phyloP scores from a whole-genome alignment of 1,140 invertebrate species.

The Stratiolaelaps scimitus region DNA sequence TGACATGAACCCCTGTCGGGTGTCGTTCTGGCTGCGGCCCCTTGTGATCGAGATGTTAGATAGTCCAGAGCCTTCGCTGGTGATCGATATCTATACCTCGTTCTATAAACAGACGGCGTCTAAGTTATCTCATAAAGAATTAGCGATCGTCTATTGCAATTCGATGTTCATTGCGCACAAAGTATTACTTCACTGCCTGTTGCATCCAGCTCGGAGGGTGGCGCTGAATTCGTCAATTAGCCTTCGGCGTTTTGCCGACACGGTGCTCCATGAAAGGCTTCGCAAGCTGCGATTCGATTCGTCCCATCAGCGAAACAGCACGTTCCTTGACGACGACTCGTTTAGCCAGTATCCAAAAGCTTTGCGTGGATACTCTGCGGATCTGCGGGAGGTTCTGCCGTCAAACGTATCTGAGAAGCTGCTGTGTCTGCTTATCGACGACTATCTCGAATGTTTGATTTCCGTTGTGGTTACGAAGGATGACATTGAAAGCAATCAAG shows the following conservation, averaged over 20 bases:
- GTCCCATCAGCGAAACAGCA: not conserved
- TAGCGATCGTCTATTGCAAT: slow-evolving; percentile 10
- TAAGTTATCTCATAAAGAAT: not conserved
- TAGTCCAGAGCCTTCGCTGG: not conserved
- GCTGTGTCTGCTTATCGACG: not conserved
- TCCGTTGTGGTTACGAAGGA: not conserved
- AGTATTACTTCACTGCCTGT: slow-evolving; percentile 9
- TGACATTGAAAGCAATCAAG: slow-evolving; percentile 23
- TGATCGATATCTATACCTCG: slow-evolving; percentile 6
- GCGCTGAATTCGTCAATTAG: not conserved
- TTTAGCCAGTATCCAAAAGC: not conserved
- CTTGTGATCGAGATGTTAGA: slow-evolving; percentile 6
- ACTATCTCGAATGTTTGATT: not conserved
- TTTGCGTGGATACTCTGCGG: not conserved
- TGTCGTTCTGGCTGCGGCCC: slow-evolving; percentile 7
- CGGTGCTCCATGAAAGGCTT: not conserved
- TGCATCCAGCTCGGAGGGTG: not conserved
- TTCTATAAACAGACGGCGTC: not conserved
- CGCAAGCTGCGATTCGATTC: not conserved
- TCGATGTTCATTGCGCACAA: slow-evolving; percentile 21
- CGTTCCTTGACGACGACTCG: not conserved
- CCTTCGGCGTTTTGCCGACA: slow-evolving; percentile 11
- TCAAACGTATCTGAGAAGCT: not conserved
- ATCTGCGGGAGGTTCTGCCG: not conserved
- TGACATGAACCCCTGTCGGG: not conserved